Conservation (phyloP, 1,140 invertebrate genomes). For the Lasaia peninsularis region DNA sequence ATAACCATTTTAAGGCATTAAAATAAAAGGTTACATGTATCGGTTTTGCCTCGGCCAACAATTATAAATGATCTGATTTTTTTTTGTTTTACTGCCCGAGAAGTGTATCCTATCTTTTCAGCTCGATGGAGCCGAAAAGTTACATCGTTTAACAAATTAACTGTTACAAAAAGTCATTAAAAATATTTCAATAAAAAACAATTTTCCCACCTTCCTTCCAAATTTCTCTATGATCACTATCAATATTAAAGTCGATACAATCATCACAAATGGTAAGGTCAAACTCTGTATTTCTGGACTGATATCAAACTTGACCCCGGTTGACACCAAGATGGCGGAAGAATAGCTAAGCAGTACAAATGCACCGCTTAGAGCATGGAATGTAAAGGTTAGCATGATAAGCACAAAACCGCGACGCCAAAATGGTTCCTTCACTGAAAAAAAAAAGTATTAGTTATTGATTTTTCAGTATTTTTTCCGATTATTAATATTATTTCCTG, state of each 20-base stretch:
- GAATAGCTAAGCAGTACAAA: constrained; percentile 29
- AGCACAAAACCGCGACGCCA: constrained; percentile 34
- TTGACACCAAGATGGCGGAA: constrained; percentile 29
- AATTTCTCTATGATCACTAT: constrained; percentile 34
- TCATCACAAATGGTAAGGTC: constrained; percentile 39
- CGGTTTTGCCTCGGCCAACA: too few species aligned
- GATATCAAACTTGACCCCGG: constrained; percentile 32
- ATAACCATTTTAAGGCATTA: too few species aligned
- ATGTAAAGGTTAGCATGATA: constrained; percentile 27
- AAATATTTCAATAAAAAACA: too few species aligned
- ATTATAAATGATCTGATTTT: too few species aligned
- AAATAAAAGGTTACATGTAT: too few species aligned
- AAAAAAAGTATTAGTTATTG: not conserved
- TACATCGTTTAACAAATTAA: too few species aligned
- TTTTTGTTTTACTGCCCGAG: too few species aligned
- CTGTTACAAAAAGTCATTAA: too few species aligned
- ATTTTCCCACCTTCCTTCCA: constrained; percentile 37
- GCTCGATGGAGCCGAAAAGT: too few species aligned
- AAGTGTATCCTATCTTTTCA: too few species aligned
- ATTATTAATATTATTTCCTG: too few species aligned
- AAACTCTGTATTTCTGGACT: constrained; percentile 39
- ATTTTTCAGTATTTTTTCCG: too few species aligned
- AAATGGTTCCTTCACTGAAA: constrained; percentile 32
- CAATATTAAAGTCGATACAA: constrained; percentile 30
- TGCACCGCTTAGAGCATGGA: constrained; percentile 28